Base-by-base conservation (phyloP, 2,888 invertebrate species). In the Ochropacha duplaris region DNA sequence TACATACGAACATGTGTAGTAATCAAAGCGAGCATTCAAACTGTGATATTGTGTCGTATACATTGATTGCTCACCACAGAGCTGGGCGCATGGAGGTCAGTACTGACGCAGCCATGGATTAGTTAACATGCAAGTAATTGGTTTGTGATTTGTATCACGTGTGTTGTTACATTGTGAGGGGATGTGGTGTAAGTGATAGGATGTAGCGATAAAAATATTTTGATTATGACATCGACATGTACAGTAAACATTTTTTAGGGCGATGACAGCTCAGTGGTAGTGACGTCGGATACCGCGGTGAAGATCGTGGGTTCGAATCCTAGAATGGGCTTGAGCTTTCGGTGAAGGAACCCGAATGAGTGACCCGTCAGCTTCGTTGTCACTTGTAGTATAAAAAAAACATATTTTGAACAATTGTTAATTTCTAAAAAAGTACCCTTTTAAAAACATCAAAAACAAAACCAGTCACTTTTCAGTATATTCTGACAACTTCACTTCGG, bases 111-210 rank as follows among this genome's bases (percentile, higher is more conserved):
- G 71, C 67, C 66, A 74, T 74, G 72, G 65, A 61, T 61, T 62
- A 68, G 66, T 64, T 66, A 70, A 63, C 72, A 69, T 58, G 64
- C 68, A 62, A 69, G 67, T 75, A 78, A 83, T 81, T 79, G 77
- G 72, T 71, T 72, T 76, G 76, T 75, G 76, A 82, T 83, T 78
- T 78, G 74, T 72, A 67, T 6, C 63, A 68, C 70, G 68, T 69
- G 68, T 71, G 71, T 66, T 65, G 66, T 66, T 62, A 66, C 64
- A 54, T 68, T 66, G 60, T 65, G 57, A 58, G 52, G 44, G 52
- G 49, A 49, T 55, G 56, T 60, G 61, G 61, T 44, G 6, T 39
- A 62, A 57, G 39, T 19, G 0, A 24, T 3, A 5, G 34, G 26
- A 22, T 44, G 11, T 16, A 39, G 54, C 57, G 36, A n/a, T 39